Conservation (phyloP, 2,113 vertebrate species). For the Callaeas wilsoni region DNA sequence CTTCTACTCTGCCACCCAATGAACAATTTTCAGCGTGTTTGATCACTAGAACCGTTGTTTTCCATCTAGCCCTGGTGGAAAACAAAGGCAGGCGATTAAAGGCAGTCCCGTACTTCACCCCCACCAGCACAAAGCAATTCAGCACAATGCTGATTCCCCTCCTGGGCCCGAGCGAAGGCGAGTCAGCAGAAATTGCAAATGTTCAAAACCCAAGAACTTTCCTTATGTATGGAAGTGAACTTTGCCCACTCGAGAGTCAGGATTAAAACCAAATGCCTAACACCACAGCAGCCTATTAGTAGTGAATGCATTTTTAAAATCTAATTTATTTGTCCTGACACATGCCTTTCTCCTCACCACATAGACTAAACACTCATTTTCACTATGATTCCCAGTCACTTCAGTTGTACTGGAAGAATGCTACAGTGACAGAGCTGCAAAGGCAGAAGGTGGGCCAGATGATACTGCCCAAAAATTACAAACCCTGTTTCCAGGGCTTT, state of each 20-base stretch:
- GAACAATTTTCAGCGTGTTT: background rate
- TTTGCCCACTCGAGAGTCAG: background rate
- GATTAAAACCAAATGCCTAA: constrained; percentile 25
- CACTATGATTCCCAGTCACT: background rate
- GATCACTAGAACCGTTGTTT: background rate
- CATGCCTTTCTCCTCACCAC: background rate
- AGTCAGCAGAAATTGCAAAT: background rate
- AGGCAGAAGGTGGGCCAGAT: background rate
- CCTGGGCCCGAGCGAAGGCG: background rate
- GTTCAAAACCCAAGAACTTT: background rate
- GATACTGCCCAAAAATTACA: background rate
- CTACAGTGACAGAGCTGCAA: background rate
- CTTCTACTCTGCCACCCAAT: background rate
- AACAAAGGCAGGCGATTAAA: background rate
- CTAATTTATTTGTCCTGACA: background rate
- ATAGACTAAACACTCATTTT: background rate
- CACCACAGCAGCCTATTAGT: background rate
- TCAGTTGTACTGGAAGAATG: background rate
- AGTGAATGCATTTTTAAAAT: background rate
- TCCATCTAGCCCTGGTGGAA: background rate
- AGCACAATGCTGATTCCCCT: background rate
- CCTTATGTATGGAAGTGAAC: background rate
- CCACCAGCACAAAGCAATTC: background rate
- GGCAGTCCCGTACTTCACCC: background rate
- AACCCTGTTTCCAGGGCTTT: background rate